Percentiles rank a stretch among this genome's conserved stretches.
phyloP scores from a whole-genome alignment of 2,797 vertebrate genomes.

The Enteromius mattozi region DNA sequence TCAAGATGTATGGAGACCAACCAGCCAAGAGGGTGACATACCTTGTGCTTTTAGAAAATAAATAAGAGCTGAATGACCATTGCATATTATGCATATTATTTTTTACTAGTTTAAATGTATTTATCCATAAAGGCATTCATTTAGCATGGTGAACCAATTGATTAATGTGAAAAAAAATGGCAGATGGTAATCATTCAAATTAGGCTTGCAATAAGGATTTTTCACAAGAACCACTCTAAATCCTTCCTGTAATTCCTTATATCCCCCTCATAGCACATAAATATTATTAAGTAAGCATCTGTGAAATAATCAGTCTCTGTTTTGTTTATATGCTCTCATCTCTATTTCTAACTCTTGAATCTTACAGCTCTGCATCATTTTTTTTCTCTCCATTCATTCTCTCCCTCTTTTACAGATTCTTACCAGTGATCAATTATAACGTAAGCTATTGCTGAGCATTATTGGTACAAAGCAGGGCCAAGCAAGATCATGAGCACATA shows the following conservation, averaged over 20 bases:
- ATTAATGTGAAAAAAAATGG: background rate
- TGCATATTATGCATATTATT: background rate
- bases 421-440: slow-evolving; percentile 34
- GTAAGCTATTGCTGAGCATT: slow-evolving; percentile 24
- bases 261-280: background rate
- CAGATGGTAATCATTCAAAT: slow-evolving; percentile 11
- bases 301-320: background rate
- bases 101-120: background rate
- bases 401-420: background rate
- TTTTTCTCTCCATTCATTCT: background rate
- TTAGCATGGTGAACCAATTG: background rate
- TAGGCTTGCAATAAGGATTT: background rate
- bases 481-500: slow-evolving; percentile 33
- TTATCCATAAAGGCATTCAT: background rate
- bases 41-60: background rate
- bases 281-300: slow-evolving; percentile 5
- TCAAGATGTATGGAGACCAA: background rate
- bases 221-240: background rate
- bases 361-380: slow-evolving; percentile 1
- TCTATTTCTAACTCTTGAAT: background rate
- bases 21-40: background rate
- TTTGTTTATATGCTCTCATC: background rate
- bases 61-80: background rate
- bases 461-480: slow-evolving; percentile 53
- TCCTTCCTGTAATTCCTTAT: background rate